These are phyloP conservation scores for Pleuronectes platessa DNA, from an alignment of 2,113 vertebrate species.

Conservation along the genomic window DNA sequence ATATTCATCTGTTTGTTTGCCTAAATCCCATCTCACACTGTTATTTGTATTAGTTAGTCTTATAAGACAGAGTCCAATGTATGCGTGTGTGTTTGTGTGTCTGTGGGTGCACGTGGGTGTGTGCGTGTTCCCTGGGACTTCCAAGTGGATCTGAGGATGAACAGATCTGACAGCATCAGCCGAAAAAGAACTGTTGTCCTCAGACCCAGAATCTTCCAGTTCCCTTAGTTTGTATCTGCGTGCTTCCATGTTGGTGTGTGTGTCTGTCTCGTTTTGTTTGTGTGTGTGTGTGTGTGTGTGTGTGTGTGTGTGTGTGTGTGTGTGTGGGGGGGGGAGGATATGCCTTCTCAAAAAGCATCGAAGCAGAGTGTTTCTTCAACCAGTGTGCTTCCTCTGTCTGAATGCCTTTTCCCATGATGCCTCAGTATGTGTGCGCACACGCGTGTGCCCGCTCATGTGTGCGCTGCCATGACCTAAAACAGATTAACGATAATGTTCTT, in stretches of 20 bases:
- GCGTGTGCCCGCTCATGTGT: conserved; percentile 27
- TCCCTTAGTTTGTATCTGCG: conserved; percentile 22
- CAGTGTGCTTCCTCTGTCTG: conserved; percentile 44
- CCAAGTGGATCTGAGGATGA: conserved; percentile 68
- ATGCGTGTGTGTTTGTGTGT: conserved; percentile 34
- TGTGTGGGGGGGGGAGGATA: conserved; percentile 33
- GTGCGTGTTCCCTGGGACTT: conserved; percentile 73
- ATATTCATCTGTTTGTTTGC: conserved; percentile 48
- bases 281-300: conserved; percentile 31
- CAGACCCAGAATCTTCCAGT: conserved; percentile 61
- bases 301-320: conserved; percentile 15
- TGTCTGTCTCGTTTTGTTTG: conserved; percentile 10
- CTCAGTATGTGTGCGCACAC: neutral
- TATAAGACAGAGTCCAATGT: conserved; percentile 19
- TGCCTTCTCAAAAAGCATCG: conserved; percentile 53
- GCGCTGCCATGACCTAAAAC: conserved; percentile 46
- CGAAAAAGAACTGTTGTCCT: conserved; percentile 72
- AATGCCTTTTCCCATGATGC: conserved; percentile 54
- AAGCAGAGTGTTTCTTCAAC: conserved; percentile 54
- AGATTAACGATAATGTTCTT: conserved; percentile 49
- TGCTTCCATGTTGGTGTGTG: neutral
- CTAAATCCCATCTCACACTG: conserved; percentile 32
- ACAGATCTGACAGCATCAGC: conserved; percentile 63
- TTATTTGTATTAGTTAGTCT: conserved; percentile 18
- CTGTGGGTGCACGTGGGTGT: conserved; percentile 22